These are phyloP conservation scores for Pseudococcus jackbeardsleyi DNA, from an alignment of 2,888 invertebrate genomes.

Conservation along the genomic window DNA sequence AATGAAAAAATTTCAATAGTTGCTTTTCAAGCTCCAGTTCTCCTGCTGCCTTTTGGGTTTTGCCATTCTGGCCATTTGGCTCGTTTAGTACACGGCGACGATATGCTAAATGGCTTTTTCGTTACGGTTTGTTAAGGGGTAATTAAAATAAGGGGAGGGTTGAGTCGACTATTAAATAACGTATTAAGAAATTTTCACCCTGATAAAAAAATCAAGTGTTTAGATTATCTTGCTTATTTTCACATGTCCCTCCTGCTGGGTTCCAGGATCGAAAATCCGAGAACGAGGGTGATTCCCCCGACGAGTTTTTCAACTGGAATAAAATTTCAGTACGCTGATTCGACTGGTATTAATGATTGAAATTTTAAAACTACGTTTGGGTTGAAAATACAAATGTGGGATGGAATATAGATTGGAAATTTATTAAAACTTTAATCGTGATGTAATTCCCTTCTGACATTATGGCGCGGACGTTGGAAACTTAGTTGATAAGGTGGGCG, in stretches of 20 bases:
- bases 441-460: no score
- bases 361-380: no score
- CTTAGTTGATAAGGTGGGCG: no score
- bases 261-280: not conserved
- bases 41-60: not conserved
- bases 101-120: not conserved
- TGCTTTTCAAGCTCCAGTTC: not conserved
- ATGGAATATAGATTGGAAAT: no score
- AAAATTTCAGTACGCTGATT: no score
- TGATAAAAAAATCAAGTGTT: not conserved
- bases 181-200: not conserved
- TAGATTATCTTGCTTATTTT: not conserved
- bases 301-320: not conserved
- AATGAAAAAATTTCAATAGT: constrained; percentile 42
- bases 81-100: not conserved
- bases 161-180: not conserved
- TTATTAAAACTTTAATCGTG: no score
- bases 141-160: not conserved
- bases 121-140: constrained; percentile 28
- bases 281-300: no score
- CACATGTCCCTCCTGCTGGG: not conserved
- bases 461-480: no score
- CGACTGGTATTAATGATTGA: no score
- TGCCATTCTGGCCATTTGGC: not conserved
- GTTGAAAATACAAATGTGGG: no score